Conservation (phyloP, 2,888 invertebrate genomes). For the Galerucella nymphaeae region DNA sequence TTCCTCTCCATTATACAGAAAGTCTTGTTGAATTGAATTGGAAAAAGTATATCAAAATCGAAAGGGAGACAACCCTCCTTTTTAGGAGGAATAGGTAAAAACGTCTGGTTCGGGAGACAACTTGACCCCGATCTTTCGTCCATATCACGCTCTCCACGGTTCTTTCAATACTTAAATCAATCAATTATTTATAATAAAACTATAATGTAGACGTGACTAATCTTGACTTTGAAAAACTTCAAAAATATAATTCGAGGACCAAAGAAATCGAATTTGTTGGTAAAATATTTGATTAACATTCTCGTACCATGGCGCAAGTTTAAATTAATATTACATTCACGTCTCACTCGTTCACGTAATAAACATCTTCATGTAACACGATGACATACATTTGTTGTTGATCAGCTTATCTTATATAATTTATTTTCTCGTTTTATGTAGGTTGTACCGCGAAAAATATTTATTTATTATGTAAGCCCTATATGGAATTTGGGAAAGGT, state of each 20-base stretch:
- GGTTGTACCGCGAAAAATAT: conserved; percentile 1
- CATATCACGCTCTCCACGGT: not conserved
- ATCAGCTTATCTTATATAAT: conserved; percentile 16
- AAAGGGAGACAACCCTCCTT: too few relatives aligned
- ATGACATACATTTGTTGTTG: conserved; percentile 15
- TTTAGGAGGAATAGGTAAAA: too few relatives aligned
- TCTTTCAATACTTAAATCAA: not conserved
- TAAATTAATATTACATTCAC: conserved; percentile 8
- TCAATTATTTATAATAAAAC: not conserved
- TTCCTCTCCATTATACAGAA: too few relatives aligned
- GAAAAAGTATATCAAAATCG: too few relatives aligned
- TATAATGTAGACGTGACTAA: not conserved
- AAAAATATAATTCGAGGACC: not conserved
- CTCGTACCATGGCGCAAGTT: not conserved
- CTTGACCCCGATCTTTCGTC: not conserved
- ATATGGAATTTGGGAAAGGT: not conserved
- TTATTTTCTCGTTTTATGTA: conserved; percentile 10
- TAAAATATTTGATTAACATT: not conserved
- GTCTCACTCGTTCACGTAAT: conserved; percentile 4
- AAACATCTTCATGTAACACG: conserved; percentile 2
- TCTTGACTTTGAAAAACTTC: not conserved
- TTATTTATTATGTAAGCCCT: not conserved
- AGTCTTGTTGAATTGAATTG: too few relatives aligned
- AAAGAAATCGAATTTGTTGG: not conserved
- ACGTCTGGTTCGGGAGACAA: too few relatives aligned